phyloP scores from a whole-genome alignment of 2,797 vertebrate genomes.

The Lates japonicus region DNA sequence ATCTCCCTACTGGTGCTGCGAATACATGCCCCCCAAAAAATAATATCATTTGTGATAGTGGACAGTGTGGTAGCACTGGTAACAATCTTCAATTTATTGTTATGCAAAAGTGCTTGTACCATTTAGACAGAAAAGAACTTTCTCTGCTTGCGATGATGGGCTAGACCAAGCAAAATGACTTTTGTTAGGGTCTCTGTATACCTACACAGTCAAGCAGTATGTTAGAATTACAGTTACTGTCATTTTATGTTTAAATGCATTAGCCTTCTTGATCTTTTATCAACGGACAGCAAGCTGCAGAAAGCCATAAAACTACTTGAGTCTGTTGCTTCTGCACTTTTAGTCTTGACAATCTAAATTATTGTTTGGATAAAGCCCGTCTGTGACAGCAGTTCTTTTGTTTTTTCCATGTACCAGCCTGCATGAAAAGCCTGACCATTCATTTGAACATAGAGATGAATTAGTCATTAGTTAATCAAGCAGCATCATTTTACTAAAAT shows the following conservation, averaged over 20 bases:
- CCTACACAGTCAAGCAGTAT: neutral
- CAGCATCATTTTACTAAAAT: neutral
- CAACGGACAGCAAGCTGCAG: constrained; percentile 19
- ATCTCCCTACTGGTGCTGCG: neutral
- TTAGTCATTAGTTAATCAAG: neutral
- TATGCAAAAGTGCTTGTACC: neutral
- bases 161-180: neutral
- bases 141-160: no score
- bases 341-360: neutral
- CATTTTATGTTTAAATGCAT: neutral
- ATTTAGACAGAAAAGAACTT: neutral
- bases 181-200: neutral
- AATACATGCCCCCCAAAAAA: neutral
- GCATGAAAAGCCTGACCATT: constrained; percentile 1
- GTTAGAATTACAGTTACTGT: neutral
- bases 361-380: constrained; percentile 6
- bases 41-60: neutral
- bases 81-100: neutral
- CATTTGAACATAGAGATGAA: neutral
- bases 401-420: neutral
- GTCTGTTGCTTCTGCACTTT: constrained; percentile 23
- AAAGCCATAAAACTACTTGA: neutral
- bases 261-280: neutral
- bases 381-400: neutral
- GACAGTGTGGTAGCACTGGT: neutral